Evolutionary conservation across 2,113 vertebrate species (phyloP).

Genomic region (Cyrtonyx montezumae): DNA sequence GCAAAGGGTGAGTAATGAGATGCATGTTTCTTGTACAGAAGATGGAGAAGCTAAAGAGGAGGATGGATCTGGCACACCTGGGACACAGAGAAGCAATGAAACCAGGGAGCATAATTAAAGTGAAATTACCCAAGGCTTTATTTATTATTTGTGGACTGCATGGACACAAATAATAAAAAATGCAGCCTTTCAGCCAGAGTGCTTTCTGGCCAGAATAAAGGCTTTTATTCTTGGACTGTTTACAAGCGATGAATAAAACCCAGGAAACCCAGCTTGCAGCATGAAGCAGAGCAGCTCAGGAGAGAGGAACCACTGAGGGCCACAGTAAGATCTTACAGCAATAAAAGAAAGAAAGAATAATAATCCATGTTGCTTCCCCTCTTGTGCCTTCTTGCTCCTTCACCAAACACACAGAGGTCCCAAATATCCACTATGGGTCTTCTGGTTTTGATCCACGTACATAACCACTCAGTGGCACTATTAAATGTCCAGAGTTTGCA

Average conservation of each 20-base stretch:
- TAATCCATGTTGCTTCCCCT: neutral
- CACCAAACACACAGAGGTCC: neutral
- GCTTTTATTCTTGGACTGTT: neutral
- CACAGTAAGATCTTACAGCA: neutral
- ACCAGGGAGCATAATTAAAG: slow-evolving; percentile 41
- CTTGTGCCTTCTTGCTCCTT: neutral
- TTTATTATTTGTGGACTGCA: slow-evolving; percentile 53
- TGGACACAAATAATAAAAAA: slow-evolving; percentile 33
- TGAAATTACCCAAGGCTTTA: slow-evolving; percentile 1
- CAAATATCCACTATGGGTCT: neutral
- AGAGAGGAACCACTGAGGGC: neutral
- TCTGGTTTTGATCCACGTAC: neutral
- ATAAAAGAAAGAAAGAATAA: neutral
- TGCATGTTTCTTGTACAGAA: neutral
- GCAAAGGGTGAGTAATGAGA: neutral
- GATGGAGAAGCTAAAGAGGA: neutral
- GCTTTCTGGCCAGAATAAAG: slow-evolving; percentile 31
- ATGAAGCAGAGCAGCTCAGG: neutral
- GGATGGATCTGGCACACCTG: neutral
- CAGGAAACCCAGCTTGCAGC: neutral
- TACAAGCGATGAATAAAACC: neutral
- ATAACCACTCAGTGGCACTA: neutral
- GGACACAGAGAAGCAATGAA: neutral
- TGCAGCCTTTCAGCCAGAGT: slow-evolving; percentile 26
- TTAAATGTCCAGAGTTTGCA: neutral